These are phyloP conservation scores for Calonectris borealis DNA, from an alignment of 2,113 vertebrate genomes.

Conservation along the genomic window DNA sequence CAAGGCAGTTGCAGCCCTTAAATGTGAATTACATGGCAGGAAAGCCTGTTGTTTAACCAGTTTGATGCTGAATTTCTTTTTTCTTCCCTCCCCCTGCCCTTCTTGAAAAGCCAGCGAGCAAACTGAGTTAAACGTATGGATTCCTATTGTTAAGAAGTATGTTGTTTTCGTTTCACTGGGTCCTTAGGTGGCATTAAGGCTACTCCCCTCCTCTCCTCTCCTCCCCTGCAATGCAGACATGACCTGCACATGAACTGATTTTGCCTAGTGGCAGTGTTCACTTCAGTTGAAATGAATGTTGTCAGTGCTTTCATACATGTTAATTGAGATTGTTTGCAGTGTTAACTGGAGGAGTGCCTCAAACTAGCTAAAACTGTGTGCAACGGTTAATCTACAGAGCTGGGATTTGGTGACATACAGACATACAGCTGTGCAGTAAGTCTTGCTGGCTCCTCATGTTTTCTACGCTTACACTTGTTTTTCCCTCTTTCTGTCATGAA, in stretches of 20 bases:
- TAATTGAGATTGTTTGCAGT: neutral
- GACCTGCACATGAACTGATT: conserved; percentile 26
- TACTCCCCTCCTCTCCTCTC: neutral
- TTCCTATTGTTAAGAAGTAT: neutral
- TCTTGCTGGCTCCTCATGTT: neutral
- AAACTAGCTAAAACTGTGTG: neutral
- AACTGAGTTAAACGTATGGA: neutral
- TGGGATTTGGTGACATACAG: neutral
- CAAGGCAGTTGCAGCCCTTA: neutral
- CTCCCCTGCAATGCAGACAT: conserved; percentile 62
- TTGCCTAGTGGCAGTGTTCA: neutral
- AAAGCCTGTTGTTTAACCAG: neutral
- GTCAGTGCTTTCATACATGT: neutral
- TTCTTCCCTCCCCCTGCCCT: accelerated
- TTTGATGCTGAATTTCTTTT: neutral
- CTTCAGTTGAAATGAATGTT: neutral
- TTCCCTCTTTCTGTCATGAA: conserved; percentile 31
- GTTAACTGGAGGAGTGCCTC: neutral
- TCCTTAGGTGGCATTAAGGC: neutral
- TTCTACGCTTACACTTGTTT: neutral
- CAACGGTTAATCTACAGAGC: neutral
- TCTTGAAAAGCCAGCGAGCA: accelerated
- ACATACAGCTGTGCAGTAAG: neutral
- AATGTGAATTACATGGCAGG: neutral
- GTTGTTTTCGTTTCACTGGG: neutral